Evolutionary conservation across 1,140 invertebrate species (phyloP), one percentile per base, ranked within the genome.

Genomic region (Megalonaias nervosa): DNA sequence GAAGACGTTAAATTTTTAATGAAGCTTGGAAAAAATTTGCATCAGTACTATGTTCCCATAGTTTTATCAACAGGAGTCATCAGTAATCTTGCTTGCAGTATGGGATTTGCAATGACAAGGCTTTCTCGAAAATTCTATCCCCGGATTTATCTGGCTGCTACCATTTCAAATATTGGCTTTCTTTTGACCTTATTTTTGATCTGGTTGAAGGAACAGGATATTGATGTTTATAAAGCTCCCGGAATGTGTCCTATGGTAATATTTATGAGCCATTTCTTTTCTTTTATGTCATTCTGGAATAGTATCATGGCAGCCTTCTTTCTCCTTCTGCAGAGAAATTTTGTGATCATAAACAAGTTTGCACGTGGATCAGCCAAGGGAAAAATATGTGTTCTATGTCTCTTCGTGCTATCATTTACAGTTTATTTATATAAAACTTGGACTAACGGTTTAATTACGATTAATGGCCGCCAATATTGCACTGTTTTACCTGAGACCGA

Each of bases 351-450:
- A 23, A 76, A 58, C 1, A 80, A 79, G 58, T 77, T 79, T 15
- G 71, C 71, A 57, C 76, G 71, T 26, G 78, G 68, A 17, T 74
- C 82, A 17, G 72, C 75, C 6, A 80, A 77, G 57, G 80, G 81
- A 21, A 79, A 83, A 21, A 70, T 72, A 14, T 38, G 81, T 4
- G 80, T 84, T 4, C 68, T 84, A 17, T 80, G 71, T n/a, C 60
- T 83, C 16, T 75, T 79, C 31, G 67, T 85, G 9, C 79, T 84
- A 58, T 69, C 80, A 6, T 83, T 87, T 70, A 87, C 85, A 14
- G 71, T 84, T 38, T 84, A 84, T 67, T 80, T 84, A 4, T 87
- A 85, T 79, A 87, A 87, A 67, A 84, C 82, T 14, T 87, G 85
- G 85, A 87, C 85, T 12, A 77, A 85, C 67, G 76, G 81, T 15